Evolutionary conservation across 1,140 invertebrate species (phyloP).

Genomic region (Ptiloglossa arizonensis): DNA sequence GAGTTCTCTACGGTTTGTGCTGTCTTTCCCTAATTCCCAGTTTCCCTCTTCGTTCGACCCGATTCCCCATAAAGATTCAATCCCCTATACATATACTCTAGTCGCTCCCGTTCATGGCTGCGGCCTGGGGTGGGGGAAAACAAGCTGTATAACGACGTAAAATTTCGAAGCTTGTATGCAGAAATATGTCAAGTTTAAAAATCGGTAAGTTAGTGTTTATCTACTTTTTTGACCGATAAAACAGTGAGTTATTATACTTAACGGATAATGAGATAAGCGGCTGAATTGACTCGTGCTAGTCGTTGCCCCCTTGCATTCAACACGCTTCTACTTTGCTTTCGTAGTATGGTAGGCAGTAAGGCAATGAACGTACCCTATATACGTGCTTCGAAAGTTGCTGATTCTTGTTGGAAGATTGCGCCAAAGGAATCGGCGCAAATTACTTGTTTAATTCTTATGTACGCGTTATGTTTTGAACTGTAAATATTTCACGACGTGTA

Average conservation of each 20-base stretch:
- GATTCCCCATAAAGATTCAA: slow-evolving; percentile 56
- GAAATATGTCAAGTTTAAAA: slow-evolving; percentile 86
- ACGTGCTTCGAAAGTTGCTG: slow-evolving; percentile 38
- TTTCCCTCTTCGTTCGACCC: slow-evolving; percentile 41
- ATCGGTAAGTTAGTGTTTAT: slow-evolving; percentile 82
- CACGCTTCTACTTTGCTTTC: slow-evolving; percentile 49
- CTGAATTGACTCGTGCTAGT: slow-evolving; percentile 37
- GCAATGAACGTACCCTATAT: slow-evolving; percentile 40
- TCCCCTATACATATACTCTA: slow-evolving; percentile 62
- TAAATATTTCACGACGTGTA: slow-evolving; percentile 15
- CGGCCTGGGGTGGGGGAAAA: slow-evolving; percentile 76
- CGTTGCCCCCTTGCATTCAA: slow-evolving; percentile 43
- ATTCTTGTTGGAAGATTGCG: slow-evolving; percentile 13
- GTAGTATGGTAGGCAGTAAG: slow-evolving; percentile 47
- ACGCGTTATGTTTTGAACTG: background rate
- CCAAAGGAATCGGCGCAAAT: background rate
- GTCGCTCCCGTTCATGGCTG: slow-evolving; percentile 78
- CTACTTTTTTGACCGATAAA: background rate
- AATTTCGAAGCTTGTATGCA: slow-evolving; percentile 76
- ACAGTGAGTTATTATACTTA: background rate
- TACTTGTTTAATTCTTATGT: background rate
- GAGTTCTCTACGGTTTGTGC: slow-evolving; percentile 46
- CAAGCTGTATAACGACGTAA: slow-evolving; percentile 71
- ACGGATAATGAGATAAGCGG: slow-evolving; percentile 17
- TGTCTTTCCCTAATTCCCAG: slow-evolving; percentile 63